Evolutionary conservation across 2,113 vertebrate genomes (phyloP).

Genomic region (Tragulus kanchil): DNA sequence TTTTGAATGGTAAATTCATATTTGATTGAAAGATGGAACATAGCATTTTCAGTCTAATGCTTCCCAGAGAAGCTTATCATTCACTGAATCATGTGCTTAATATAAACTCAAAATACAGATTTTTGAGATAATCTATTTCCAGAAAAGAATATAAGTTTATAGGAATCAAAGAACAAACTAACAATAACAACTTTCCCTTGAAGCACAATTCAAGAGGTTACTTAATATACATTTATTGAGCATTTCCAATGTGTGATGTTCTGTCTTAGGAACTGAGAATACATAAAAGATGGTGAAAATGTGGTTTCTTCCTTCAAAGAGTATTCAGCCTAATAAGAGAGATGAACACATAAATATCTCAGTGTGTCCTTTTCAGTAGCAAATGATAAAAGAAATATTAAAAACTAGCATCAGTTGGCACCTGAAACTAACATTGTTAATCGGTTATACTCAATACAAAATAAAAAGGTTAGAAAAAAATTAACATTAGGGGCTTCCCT

Average conservation of each 20-base stretch:
- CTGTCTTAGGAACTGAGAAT: background rate
- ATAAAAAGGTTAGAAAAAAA: background rate
- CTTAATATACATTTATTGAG: conserved; percentile 26
- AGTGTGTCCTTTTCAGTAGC: background rate
- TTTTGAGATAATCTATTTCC: conserved; percentile 36
- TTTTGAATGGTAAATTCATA: conserved; percentile 66
- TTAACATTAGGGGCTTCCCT: background rate
- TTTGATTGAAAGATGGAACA: conserved; percentile 52
- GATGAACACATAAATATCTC: background rate
- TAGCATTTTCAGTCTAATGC: conserved; percentile 21
- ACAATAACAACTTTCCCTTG: background rate
- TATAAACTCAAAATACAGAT: conserved; percentile 25
- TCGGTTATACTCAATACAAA: background rate
- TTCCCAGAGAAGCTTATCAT: conserved; percentile 33
- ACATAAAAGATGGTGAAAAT: background rate
- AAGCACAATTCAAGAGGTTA: background rate
- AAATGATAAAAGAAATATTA: background rate
- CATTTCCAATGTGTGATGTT: background rate
- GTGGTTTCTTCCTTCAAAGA: background rate
- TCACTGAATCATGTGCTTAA: conserved; percentile 20
- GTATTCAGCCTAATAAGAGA: background rate
- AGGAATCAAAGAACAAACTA: conserved; percentile 45
- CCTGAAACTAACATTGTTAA: background rate
- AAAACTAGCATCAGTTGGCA: background rate
- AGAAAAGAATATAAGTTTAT: conserved; percentile 2